phyloP scores from a whole-genome alignment of 2,113 vertebrate genomes.

The Heterocephalus glaber region DNA sequence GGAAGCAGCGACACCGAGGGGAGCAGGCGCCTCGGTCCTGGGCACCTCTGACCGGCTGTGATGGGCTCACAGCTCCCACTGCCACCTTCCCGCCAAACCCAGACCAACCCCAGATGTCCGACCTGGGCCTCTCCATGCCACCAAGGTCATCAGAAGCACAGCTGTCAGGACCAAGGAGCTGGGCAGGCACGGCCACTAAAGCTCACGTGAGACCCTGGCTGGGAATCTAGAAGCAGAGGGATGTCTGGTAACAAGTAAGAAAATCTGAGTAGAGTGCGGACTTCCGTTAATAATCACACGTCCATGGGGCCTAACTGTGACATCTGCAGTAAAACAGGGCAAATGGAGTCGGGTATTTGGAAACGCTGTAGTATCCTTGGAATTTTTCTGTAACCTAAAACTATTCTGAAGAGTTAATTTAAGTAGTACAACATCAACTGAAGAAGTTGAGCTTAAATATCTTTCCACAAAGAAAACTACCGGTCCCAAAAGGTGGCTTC shows the following conservation, averaged over 20 bases:
- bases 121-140: background rate
- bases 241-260: background rate
- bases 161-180: background rate
- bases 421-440: background rate
- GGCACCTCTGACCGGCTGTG: background rate
- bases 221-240: too few relatives aligned
- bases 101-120: background rate
- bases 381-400: background rate
- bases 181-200: background rate
- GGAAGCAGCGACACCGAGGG: background rate
- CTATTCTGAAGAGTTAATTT: background rate
- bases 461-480: background rate
- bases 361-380: background rate
- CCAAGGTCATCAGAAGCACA: background rate
- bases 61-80: background rate
- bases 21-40: background rate
- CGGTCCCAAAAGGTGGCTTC: background rate
- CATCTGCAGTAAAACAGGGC: background rate
- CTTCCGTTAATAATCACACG: rapidly evolving
- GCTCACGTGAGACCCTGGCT: too few relatives aligned
- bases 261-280: background rate
- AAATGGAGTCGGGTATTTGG: background rate
- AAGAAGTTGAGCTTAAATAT: background rate
- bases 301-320: rapidly evolving
- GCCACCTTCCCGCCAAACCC: background rate